Conservation (phyloP, 2,888 invertebrate species). For the Sarcophaga rosellei region DNA sequence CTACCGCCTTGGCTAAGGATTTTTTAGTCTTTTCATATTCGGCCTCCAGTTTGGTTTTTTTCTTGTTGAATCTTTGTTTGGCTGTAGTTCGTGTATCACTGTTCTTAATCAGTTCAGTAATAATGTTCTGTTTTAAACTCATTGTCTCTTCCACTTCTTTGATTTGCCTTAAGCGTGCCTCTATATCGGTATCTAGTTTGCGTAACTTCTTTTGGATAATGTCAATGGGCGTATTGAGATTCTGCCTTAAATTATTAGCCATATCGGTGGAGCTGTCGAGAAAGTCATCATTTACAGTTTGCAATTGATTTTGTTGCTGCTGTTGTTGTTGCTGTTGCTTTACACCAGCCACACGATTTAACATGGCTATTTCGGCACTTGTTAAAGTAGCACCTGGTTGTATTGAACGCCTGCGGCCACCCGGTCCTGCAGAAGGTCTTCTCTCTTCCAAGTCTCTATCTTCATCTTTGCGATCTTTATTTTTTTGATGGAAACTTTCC, state of each 20-base stretch:
- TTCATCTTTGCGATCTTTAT: conserved; percentile 46
- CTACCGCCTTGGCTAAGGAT: conserved; percentile 83
- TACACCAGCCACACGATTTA: conserved; percentile 83
- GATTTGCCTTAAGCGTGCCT: conserved; percentile 86
- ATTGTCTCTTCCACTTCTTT: conserved; percentile 87
- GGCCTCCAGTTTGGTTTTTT: conserved; percentile 84
- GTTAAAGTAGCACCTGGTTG: conserved; percentile 85
- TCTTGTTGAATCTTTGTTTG: conserved; percentile 85
- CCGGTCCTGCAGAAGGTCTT: conserved; percentile 43
- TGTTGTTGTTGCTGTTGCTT: conserved; percentile 70
- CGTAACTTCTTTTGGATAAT: conserved; percentile 79
- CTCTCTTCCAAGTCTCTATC: conserved; percentile 49
- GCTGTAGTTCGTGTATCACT: conserved; percentile 83
- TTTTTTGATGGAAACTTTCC: conserved; percentile 75
- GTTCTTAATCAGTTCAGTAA: conserved; percentile 85
- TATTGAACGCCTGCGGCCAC: conserved; percentile 83
- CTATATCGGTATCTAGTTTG: conserved; percentile 83
- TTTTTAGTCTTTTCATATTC: conserved; percentile 84
- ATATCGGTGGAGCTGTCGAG: conserved; percentile 76
- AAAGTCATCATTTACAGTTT: conserved; percentile 73
- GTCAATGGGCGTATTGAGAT: conserved; percentile 76
- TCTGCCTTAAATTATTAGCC: conserved; percentile 71
- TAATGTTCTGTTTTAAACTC: conserved; percentile 88
- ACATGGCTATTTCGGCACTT: conserved; percentile 83
- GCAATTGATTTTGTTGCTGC: conserved; percentile 38